These are phyloP conservation scores for Hecatera dysodea DNA, from an alignment of 2,888 invertebrate species.

Conservation along the genomic window DNA sequence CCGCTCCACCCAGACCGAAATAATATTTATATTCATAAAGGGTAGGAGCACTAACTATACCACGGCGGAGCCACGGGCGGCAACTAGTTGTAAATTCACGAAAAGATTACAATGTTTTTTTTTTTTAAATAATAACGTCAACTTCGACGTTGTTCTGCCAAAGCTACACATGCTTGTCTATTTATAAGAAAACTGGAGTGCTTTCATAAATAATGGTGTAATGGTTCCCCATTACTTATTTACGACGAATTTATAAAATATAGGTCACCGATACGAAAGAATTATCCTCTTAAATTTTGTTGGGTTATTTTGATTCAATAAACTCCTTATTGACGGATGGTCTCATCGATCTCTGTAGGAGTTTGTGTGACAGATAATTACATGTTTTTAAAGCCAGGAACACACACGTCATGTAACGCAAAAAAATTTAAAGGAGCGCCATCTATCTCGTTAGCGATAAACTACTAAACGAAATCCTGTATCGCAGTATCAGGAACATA, in stretches of 20 bases:
- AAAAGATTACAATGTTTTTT: too few relatives aligned
- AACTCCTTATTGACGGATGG: slow-evolving; percentile 4
- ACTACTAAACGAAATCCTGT: too few relatives aligned
- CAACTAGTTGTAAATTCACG: background rate
- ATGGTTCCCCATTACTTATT: slow-evolving; percentile 38
- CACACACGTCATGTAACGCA: too few relatives aligned
- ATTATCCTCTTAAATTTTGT: background rate
- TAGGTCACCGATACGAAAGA: slow-evolving; percentile 39
- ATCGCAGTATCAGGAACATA: too few relatives aligned
- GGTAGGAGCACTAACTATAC: too few relatives aligned
- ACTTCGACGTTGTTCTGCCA: background rate
- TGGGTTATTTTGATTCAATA: slow-evolving; percentile 19
- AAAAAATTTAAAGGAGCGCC: too few relatives aligned
- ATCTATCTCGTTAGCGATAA: too few relatives aligned
- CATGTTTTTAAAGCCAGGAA: background rate
- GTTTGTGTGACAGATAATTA: background rate
- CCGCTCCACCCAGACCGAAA: too few relatives aligned
- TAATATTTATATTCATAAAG: too few relatives aligned
- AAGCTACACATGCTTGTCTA: slow-evolving; percentile 7
- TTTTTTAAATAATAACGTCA: slow-evolving; percentile 9
- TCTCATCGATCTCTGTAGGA: slow-evolving; percentile 17
- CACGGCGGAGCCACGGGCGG: too few relatives aligned
- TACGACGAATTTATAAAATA: slow-evolving; percentile 28
- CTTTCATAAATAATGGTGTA: slow-evolving; percentile 36
- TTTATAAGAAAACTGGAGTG: slow-evolving; percentile 6